Percentiles rank a stretch among this genome's conserved stretches.
Evolutionary conservation across 2,113 vertebrate species (phyloP).

Genomic region (Beaufortia kweichowensis): DNA sequence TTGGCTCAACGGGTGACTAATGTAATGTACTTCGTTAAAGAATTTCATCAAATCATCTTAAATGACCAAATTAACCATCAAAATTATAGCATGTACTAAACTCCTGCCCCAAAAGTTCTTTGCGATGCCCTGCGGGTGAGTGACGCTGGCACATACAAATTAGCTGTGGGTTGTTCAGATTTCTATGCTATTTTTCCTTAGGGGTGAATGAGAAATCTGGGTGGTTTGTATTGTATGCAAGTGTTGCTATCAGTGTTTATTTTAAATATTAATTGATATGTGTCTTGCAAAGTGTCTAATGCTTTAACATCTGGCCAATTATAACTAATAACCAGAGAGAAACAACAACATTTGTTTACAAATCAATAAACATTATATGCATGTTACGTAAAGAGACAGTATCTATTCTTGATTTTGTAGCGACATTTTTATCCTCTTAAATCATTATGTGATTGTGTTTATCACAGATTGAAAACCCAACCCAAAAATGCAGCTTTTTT

Average conservation of each 20-base stretch:
- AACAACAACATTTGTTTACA: constrained; percentile 4
- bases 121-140: neutral
- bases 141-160: constrained; percentile 7
- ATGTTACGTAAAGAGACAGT: too few relatives aligned
- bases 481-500: too few relatives aligned
- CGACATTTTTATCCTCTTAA: too few relatives aligned
- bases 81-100: neutral
- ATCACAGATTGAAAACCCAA: too few relatives aligned
- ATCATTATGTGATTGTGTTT: too few relatives aligned
- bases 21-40: constrained; percentile 11
- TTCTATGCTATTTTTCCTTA: neutral
- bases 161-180: neutral
- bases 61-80: constrained; percentile 30
- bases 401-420: too few relatives aligned
- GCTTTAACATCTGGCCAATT: neutral
- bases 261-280: neutral
- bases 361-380: constrained; percentile 10
- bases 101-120: neutral
- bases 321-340: neutral
- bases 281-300: too few relatives aligned
- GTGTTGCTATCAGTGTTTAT: neutral
- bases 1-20: constrained; percentile 22
- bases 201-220: neutral
- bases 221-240: neutral
- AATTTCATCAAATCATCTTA: constrained; percentile 27